Conservation (phyloP, 1,140 invertebrate species). For the Acromyrmex charruanus region DNA sequence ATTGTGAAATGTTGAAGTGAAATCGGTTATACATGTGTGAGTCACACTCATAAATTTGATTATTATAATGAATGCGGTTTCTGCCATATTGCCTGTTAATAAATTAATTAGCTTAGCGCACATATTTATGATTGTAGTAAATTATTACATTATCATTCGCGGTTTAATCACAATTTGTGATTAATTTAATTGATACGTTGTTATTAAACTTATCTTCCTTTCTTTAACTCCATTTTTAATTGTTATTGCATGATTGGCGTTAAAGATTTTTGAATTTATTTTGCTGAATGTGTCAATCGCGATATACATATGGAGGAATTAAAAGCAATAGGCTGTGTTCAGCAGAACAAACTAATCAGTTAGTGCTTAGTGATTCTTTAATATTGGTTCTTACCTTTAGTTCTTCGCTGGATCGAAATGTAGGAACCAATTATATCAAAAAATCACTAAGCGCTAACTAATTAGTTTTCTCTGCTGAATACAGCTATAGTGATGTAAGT, state of each 20-base stretch:
- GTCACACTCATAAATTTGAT: neutral
- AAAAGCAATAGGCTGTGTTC: too few species aligned
- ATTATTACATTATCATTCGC: conserved; percentile 1
- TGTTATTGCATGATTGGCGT: neutral
- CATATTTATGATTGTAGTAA: conserved; percentile 21
- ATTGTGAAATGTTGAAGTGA: neutral
- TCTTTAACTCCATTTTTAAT: conserved; percentile 18
- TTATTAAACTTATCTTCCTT: conserved; percentile 13
- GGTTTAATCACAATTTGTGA: conserved; percentile 13
- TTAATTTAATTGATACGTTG: neutral
- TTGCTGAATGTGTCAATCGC: neutral
- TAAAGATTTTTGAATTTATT: neutral
- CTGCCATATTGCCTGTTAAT: conserved; percentile 39
- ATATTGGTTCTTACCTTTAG: too few species aligned
- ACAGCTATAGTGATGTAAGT: too few species aligned
- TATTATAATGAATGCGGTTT: neutral
- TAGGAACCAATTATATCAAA: too few species aligned
- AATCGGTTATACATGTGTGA: neutral
- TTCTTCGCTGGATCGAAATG: too few species aligned
- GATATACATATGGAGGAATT: neutral
- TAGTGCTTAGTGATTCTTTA: too few species aligned
- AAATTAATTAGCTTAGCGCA: conserved; percentile 25
- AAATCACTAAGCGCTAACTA: too few species aligned
- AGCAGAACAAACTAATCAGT: too few species aligned
- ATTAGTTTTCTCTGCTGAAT: too few species aligned